Evolutionary conservation across 1,140 invertebrate species (phyloP), one percentile per base, ranked within the genome.

Genomic region (Atta cephalotes): DNA sequence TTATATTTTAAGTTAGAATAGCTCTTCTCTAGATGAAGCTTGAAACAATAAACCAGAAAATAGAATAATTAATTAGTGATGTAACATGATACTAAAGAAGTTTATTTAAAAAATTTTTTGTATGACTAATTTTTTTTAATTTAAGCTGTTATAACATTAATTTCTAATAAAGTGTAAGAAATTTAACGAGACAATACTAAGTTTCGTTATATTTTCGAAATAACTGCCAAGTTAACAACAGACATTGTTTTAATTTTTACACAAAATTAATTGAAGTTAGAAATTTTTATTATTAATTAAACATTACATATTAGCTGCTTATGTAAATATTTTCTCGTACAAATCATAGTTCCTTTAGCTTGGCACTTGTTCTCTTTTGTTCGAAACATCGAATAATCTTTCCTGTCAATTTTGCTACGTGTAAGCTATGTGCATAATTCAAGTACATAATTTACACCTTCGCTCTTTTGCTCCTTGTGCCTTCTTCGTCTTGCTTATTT

Each of bases 381-480:
- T 66, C 21, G 39, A 66, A 49, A 66, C 39, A 18, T 70, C 66
- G n/a, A 25, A 18, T 39, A 79, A 49, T 66, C 25, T 49, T 31
- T 78, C 62, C 39, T 65, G 62, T 79, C 62, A 79, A 79, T 79
- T 79, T 79, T 51, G 2, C 77, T 1, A 39, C 45, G 7, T 66
- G 62, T 66, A 45, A 79, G 7, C 77, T 18, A 79, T 25, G 56
- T 66, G 14, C 49, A 53, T 68, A 56, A 68, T 56, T 71, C 66
- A 71, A 14, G 51, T 56, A 56, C 31, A 68, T 71, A 81, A 81
- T 81, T 81, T 56, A 81, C 66, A 35, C 65, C 65, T 39, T 49
- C 62, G 62, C 77, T 49, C 25, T 53, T 70, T 70, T 56, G 10
- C 49, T 16, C n/a, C 65, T 58, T 39, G 16, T 35, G 21, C 49